Conservation (phyloP, 2,113 vertebrate species). For the Hemichromis elongatus region DNA sequence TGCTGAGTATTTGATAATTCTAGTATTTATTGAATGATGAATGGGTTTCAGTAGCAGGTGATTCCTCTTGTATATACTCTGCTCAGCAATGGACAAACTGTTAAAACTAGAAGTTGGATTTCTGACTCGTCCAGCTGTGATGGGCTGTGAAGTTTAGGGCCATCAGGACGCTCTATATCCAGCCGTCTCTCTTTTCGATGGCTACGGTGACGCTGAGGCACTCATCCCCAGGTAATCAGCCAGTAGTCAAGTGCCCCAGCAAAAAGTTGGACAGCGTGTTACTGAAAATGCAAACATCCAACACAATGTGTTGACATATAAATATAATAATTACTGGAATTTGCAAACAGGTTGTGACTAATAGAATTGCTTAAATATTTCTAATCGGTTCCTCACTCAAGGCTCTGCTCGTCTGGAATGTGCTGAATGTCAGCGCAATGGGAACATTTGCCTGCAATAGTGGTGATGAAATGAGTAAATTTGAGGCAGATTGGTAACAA, state of each 20-base stretch:
- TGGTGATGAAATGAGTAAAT: conserved; percentile 10
- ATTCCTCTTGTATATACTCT: background rate
- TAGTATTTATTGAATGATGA: background rate
- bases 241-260: background rate
- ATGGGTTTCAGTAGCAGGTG: background rate
- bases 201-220: background rate
- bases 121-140: background rate
- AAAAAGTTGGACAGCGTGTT: background rate
- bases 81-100: background rate
- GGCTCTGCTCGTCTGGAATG: background rate
- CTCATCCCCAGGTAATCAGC: background rate
- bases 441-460: background rate
- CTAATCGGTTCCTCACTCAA: background rate
- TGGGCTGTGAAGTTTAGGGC: background rate
- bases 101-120: background rate
- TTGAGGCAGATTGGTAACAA: conserved; percentile 19
- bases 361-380: background rate
- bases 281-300: background rate
- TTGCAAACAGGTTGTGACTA: background rate
- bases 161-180: background rate
- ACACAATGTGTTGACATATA: background rate
- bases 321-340: background rate
- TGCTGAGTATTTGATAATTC: background rate
- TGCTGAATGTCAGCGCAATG: background rate
- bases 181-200: background rate